These are phyloP conservation scores for Onychorhynchus coronatus DNA, from an alignment of 2,113 vertebrate genomes.

Conservation along the genomic window DNA sequence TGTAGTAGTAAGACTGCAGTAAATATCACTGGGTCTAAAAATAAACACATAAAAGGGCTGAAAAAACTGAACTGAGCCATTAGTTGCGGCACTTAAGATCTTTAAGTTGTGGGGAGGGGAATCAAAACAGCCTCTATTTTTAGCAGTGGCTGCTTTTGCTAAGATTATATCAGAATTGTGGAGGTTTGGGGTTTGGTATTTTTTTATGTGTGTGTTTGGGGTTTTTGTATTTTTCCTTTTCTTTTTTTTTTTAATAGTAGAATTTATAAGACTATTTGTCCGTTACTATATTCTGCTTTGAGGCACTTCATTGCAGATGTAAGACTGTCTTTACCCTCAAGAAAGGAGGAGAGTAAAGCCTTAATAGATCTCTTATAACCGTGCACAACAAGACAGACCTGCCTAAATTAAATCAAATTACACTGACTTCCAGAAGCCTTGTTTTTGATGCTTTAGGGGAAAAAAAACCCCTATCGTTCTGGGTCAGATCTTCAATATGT, in stretches of 20 bases:
- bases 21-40: conserved; percentile 26
- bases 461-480: rapidly evolving
- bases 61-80: neutral
- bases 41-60: neutral
- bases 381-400: neutral
- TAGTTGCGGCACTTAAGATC: neutral
- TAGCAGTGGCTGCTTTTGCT: neutral
- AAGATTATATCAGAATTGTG: neutral
- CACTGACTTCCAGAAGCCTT: neutral
- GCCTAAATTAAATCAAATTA: neutral
- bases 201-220: neutral
- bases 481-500: neutral
- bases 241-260: neutral
- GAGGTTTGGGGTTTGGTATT: neutral
- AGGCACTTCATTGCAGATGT: neutral
- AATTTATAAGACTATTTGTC: neutral
- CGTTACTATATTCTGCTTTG: neutral
- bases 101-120: neutral
- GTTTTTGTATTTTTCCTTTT: neutral
- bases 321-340: neutral
- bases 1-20: neutral
- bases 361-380: neutral
- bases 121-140: neutral
- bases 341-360: neutral
- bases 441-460: neutral